Evolutionary conservation across 2,797 vertebrate species (phyloP), one percentile per base, ranked within the genome.

Genomic region (Thalassophryne amazonica): DNA sequence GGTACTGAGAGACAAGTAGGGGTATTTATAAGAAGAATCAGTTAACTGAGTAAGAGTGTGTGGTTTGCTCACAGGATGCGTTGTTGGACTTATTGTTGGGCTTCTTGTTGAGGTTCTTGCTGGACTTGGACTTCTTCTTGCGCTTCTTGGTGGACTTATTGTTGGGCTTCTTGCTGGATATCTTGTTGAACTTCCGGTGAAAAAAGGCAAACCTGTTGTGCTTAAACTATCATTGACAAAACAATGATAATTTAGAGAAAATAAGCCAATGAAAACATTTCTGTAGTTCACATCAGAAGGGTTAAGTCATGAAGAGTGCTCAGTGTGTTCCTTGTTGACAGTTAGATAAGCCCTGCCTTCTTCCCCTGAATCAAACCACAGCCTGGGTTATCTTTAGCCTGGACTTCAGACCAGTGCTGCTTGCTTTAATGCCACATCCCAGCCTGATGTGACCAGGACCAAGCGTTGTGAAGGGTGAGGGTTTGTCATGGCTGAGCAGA

Each of bases 311-410:
- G 46, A 41, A 30, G 34, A 23, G 24, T 3, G 24, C 47, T 30
- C 24, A 7, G 33, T 14, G 34, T 84, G 75, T 55, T 69, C 34
- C 29, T 20, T 11, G 42, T 50, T 69, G 73, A 64, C 77, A 58
- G 77, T 81, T 79, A 64, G 42, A 60, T 38, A 52, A 62, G 57
- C 42, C 53, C 65, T 33, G 13, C 61, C 48, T 8, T 19, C 22
- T 20, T 11, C 45, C 71, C 39, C 38, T 13, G 20, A 9, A 13
- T 27, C 47, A 50, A 35, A 78, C 83, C 83, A 69, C 85, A 87
- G 58, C 32, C 33, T 7, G 50, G 53, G 25, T 72, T 83, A 81
- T 81, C 41, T 80, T 77, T 80, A 84, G 80, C 45, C 48, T 27
- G 58, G 63, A 52, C 40, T 67, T 38, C 36, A 21, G 51, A 53